Evolutionary conservation across 1,140 invertebrate genomes (phyloP).

Genomic region (Diuraphis noxia): DNA sequence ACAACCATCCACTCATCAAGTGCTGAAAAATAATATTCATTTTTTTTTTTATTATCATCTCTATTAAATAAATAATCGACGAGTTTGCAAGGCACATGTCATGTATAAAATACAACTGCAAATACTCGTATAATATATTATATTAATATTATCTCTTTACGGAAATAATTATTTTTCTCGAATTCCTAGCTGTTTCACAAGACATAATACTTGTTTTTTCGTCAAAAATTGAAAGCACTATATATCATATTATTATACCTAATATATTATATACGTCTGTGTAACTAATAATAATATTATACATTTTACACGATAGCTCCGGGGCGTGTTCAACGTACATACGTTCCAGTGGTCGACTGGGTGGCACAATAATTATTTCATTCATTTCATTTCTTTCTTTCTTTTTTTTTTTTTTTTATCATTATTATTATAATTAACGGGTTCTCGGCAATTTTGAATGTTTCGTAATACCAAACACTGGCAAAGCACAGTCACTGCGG

Average conservation of each 20-base stretch:
- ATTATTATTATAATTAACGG: conserved; percentile 46
- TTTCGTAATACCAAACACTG: conserved; percentile 34
- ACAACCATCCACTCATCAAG: conserved; percentile 80
- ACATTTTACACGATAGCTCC: neutral
- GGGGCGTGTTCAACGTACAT: neutral
- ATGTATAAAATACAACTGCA: too few relatives aligned
- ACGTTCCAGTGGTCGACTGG: conserved; percentile 44
- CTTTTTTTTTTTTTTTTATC: neutral
- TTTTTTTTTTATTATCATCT: neutral
- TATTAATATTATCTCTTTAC: neutral
- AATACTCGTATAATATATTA: too few relatives aligned
- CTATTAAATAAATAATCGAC: neutral
- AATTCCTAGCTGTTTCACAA: neutral
- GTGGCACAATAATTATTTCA: conserved; percentile 46
- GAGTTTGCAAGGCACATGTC: too few relatives aligned
- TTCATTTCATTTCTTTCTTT: conserved; percentile 7
- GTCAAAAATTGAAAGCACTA: neutral
- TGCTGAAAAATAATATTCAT: conserved; percentile 68
- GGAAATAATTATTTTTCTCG: neutral
- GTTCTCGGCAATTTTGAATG: neutral
- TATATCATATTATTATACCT: neutral
- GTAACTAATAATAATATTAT: neutral
- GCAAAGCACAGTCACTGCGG: conserved; percentile 16
- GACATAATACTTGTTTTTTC: neutral
- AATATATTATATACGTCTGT: neutral